phyloP scores from a whole-genome alignment of 2,888 invertebrate species.

The Capitulum mitella region DNA sequence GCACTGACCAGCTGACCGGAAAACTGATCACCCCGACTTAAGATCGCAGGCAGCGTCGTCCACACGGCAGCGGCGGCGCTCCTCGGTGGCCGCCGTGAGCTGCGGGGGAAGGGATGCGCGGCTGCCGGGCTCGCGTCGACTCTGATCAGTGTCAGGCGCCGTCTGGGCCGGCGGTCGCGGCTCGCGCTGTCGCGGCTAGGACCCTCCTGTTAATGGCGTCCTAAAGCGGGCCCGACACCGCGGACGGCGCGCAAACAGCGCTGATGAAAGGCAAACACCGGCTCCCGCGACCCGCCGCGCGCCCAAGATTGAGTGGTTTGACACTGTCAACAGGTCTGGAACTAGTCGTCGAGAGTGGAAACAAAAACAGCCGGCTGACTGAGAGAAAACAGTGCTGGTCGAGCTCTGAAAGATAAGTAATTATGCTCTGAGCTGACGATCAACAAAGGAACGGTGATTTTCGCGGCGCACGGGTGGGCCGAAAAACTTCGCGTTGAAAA shows the following conservation, averaged over 20 bases:
- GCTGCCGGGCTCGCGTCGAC: too few species aligned
- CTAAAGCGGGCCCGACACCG: not conserved
- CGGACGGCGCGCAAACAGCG: not conserved
- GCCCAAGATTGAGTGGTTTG: not conserved
- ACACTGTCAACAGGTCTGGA: not conserved
- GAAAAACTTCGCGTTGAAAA: too few species aligned
- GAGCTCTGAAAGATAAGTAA: not conserved
- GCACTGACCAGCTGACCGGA: too few species aligned
- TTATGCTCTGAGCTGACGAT: not conserved
- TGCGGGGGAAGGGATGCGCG: too few species aligned
- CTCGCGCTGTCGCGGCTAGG: not conserved
- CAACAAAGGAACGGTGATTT: too few species aligned
- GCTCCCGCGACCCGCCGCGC: not conserved
- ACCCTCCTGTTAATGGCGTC: slow-evolving; percentile 1
- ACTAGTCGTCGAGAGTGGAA: not conserved
- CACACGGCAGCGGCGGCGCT: too few species aligned
- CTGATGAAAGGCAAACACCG: slow-evolving; percentile 8
- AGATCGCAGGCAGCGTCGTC: too few species aligned
- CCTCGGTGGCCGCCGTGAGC: too few species aligned
- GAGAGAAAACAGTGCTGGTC: not conserved
- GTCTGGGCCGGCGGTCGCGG: not conserved
- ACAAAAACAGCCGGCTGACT: not conserved
- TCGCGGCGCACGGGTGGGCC: too few species aligned
- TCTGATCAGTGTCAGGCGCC: too few species aligned
- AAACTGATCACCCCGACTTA: too few species aligned